Evolutionary conservation across 2,797 vertebrate species (phyloP), one percentile per base, ranked within the genome.

Genomic region (Myotis planiceps): DNA sequence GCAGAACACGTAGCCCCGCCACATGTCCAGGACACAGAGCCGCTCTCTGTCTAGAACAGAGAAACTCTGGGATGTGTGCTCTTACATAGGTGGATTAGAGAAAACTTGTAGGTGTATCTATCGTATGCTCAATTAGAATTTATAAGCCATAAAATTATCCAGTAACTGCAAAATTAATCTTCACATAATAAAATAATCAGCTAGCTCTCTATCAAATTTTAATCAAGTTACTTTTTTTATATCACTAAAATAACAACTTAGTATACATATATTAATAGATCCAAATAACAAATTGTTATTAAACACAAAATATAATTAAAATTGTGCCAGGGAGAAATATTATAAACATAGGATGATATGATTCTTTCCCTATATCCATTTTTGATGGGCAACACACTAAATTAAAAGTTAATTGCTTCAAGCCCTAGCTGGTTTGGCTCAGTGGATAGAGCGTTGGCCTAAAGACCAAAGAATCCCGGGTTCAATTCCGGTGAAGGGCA

Each of bases 211-310:
- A 42, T 68, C 23, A 80, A 29, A 42, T 85, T 88, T 92, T 92
- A 92, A 47, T 82, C 21, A 75, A 65, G 8, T 60, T 63, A n/a
- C 60, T 25, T 32, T 81, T 81, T 83, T 78, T 34, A 68, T 15
- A 53, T 58, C 10, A 45, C 27, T 83, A 66, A 95, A 82, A 65
- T 12, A 92, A 82, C 5, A 63, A 72, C 16, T 63, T 27, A 42
- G 21, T 83, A 42, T 90, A 60, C 10, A 39, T 47, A 60, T 53
- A 63, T 47, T 81, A 85, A 68, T 45, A 65, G 1, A 82, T 86
- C 92, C 18, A 71, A 90, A 66, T 55, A 63, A 71, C 42, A 65
- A 39, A 58, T 37, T 76, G 9, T 75, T 93, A 88, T 93, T 91
- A 80, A 88, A 80, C 4, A 45, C 7, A n/a, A 66, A 89, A 69